Evolutionary conservation across 2,888 invertebrate genomes (phyloP).

Genomic region (Patella pellucida): DNA sequence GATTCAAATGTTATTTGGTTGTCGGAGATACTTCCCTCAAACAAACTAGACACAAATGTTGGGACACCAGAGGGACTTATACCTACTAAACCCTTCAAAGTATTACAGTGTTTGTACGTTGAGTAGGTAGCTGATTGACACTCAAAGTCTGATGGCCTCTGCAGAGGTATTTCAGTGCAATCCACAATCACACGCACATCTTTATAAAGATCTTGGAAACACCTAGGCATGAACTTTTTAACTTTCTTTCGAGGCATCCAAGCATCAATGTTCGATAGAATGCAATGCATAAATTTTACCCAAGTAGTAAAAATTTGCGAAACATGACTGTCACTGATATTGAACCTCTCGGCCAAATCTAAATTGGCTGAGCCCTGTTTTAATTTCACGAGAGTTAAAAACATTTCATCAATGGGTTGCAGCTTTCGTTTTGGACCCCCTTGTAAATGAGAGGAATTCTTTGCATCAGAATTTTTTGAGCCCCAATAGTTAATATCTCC

Average conservation of each 20-base stretch:
- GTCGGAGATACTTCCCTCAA: slow-evolving; percentile 20
- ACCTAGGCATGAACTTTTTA: background rate
- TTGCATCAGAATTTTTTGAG: background rate
- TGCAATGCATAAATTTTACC: slow-evolving; percentile 12
- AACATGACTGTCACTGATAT: slow-evolving; percentile 17
- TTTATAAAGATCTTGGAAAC: background rate
- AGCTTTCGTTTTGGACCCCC: background rate
- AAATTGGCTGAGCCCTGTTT: slow-evolving; percentile 12
- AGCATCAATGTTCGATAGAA: background rate
- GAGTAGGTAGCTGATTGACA: slow-evolving; percentile 17
- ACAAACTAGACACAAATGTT: slow-evolving; percentile 14
- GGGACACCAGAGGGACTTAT: slow-evolving; percentile 14
- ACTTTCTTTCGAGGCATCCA: slow-evolving; percentile 5
- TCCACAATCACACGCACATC: background rate
- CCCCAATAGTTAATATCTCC: background rate
- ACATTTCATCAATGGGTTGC: background rate
- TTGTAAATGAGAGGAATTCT: background rate
- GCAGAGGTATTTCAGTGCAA: background rate
- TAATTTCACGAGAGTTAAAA: background rate
- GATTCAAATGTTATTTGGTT: slow-evolving; percentile 16
- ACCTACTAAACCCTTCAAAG: slow-evolving; percentile 4
- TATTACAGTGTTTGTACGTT: slow-evolving; percentile 17
- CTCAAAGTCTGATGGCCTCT: background rate
- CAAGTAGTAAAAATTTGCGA: slow-evolving; percentile 6
- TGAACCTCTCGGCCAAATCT: slow-evolving; percentile 14